These are phyloP conservation scores for Aleiodes alternator DNA, from an alignment of 2,888 invertebrate species.

Conservation along the genomic window DNA sequence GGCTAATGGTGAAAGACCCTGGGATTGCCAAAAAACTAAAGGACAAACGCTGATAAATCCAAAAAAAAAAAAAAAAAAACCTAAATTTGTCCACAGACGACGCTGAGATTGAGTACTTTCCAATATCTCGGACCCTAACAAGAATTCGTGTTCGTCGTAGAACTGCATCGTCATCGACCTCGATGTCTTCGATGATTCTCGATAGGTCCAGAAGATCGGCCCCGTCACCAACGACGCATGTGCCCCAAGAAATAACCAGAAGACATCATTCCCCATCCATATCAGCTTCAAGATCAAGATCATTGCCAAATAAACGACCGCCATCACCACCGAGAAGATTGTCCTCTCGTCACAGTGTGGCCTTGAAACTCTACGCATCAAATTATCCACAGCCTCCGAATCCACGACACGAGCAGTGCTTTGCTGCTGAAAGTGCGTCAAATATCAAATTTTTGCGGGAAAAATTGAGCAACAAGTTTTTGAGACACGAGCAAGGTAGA, in stretches of 20 bases:
- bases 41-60: slow-evolving; percentile 33
- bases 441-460: slow-evolving; percentile 81
- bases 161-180: slow-evolving; percentile 74
- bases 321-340: slow-evolving; percentile 86
- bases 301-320: slow-evolving; percentile 74
- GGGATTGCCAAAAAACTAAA: slow-evolving; percentile 46
- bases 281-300: slow-evolving; percentile 17
- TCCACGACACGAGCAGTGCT: slow-evolving; percentile 77
- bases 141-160: slow-evolving; percentile 87
- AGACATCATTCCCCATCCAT: slow-evolving; percentile 22
- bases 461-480: slow-evolving; percentile 80
- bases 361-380: slow-evolving; percentile 80
- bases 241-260: slow-evolving; percentile 46
- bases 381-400: slow-evolving; percentile 68
- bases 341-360: slow-evolving; percentile 85
- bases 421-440: slow-evolving; percentile 73
- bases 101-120: slow-evolving; percentile 88
- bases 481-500: slow-evolving; percentile 64
- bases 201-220: slow-evolving; percentile 80
- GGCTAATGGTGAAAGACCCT: slow-evolving; percentile 65
- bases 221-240: slow-evolving; percentile 76
- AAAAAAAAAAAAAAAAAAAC: slow-evolving; percentile 1
- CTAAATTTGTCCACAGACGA: slow-evolving; percentile 81
- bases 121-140: slow-evolving; percentile 87
- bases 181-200: slow-evolving; percentile 76